Conservation (phyloP, 1,140 invertebrate species). For the Hesperophylax magnus region DNA sequence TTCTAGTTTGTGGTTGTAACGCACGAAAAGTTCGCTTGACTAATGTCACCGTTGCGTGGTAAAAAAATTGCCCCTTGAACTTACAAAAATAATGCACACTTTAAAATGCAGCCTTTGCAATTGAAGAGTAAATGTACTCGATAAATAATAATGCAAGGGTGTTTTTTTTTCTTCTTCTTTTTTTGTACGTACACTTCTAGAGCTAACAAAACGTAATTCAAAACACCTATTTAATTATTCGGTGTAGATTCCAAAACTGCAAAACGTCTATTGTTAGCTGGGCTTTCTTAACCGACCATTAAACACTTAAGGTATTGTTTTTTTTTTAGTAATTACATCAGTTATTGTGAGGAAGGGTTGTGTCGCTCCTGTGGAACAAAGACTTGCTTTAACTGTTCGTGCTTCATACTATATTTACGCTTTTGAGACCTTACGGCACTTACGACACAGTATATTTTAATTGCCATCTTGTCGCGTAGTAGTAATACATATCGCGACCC, state of each 20-base stretch:
- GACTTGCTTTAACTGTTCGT: slow-evolving; percentile 4
- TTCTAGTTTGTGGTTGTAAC: slow-evolving; percentile 34
- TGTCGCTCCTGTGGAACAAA: background rate
- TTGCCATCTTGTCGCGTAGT: slow-evolving; percentile 17
- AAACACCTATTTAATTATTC: slow-evolving; percentile 14
- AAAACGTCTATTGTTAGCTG: background rate
- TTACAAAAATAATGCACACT: background rate
- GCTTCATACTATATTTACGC: slow-evolving; percentile 31
- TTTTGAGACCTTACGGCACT: slow-evolving; percentile 1
- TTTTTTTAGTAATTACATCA: slow-evolving; percentile 27
- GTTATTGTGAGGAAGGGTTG: background rate
- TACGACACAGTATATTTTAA: slow-evolving; percentile 31
- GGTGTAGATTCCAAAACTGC: background rate
- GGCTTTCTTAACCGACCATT: slow-evolving; percentile 30
- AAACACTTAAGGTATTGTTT: slow-evolving; percentile 20
- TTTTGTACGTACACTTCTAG: background rate
- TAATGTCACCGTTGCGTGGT: background rate
- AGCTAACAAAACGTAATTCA: background rate
- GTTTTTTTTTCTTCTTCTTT: background rate
- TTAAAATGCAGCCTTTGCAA: background rate
- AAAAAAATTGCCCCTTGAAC: background rate
- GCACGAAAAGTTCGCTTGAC: background rate
- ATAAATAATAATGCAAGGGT: too few relatives aligned
- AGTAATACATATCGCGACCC: slow-evolving; percentile 9
- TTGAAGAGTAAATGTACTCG: too few relatives aligned